Percentiles rank a stretch among this genome's conserved stretches.
Conservation (phyloP, 2,797 vertebrate genomes). For the Ispidina lecontei region DNA sequence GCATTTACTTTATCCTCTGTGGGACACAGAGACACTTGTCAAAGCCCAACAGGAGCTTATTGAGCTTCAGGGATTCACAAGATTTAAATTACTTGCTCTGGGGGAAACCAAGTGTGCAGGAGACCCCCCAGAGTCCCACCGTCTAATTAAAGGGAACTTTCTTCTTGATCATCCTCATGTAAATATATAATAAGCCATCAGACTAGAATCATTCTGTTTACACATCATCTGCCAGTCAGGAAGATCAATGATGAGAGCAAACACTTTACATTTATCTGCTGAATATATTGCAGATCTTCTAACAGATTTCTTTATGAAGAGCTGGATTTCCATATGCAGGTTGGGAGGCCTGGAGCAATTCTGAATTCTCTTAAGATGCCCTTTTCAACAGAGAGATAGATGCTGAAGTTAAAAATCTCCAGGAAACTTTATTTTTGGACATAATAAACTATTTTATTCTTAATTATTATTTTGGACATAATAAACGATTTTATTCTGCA, state of each 20-base stretch:
- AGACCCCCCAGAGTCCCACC: neutral
- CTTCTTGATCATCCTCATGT: slow-evolving; percentile 13
- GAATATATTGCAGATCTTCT: slow-evolving; percentile 44
- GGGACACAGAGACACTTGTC: slow-evolving; percentile 1
- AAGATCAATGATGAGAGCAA: slow-evolving; percentile 33
- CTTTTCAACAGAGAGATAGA: neutral
- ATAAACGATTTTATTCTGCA: neutral
- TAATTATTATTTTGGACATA: no score
- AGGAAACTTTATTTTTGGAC: neutral
- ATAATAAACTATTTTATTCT: neutral
- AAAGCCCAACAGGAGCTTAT: neutral
- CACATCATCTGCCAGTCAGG: slow-evolving; percentile 16
- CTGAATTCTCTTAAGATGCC: neutral
- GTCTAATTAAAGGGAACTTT: slow-evolving; percentile 56
- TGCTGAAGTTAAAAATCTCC: neutral
- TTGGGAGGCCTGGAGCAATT: neutral
- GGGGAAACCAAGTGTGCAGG: slow-evolving; percentile 33
- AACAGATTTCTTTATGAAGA: slow-evolving; percentile 35
- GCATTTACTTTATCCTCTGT: slow-evolving; percentile 9
- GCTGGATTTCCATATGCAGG: neutral
- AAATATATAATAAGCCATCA: slow-evolving; percentile 36
- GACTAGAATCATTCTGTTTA: slow-evolving; percentile 33
- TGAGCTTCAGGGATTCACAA: slow-evolving; percentile 5
- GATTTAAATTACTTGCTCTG: slow-evolving; percentile 47
- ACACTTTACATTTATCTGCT: slow-evolving; percentile 19